These are phyloP conservation scores for Teleogryllus oceanicus DNA, from an alignment of 2,888 invertebrate genomes.

Conservation along the genomic window DNA sequence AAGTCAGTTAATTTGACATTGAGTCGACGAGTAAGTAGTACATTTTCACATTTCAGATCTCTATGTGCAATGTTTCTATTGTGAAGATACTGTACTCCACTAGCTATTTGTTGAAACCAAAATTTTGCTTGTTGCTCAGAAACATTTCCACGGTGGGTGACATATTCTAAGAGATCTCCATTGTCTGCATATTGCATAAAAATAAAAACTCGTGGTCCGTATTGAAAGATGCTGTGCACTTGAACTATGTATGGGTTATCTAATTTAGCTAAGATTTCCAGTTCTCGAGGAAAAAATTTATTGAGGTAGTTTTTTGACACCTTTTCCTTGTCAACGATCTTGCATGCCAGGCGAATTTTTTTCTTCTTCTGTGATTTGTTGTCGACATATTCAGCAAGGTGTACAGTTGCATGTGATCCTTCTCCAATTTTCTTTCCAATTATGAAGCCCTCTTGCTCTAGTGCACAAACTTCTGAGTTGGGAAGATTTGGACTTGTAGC, in stretches of 20 bases:
- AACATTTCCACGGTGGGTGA: slow-evolving; percentile 73
- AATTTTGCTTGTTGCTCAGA: slow-evolving; percentile 74
- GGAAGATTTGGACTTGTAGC: slow-evolving; percentile 71
- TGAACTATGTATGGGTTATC: slow-evolving; percentile 88
- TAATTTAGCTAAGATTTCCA: slow-evolving; percentile 83
- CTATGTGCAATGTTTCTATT: slow-evolving; percentile 81
- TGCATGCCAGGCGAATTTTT: slow-evolving; percentile 68
- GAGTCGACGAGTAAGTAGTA: slow-evolving; percentile 74
- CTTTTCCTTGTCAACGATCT: slow-evolving; percentile 86
- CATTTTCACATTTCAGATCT: slow-evolving; percentile 92
- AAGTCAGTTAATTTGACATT: slow-evolving; percentile 92
- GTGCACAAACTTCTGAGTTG: slow-evolving; percentile 79
- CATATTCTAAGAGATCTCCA: slow-evolving; percentile 82
- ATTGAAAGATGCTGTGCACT: slow-evolving; percentile 80
- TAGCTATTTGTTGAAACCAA: slow-evolving; percentile 84
- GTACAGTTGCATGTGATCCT: slow-evolving; percentile 88
- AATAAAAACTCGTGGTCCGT: slow-evolving; percentile 79
- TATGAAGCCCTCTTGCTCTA: slow-evolving; percentile 78
- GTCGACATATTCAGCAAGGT: slow-evolving; percentile 77
- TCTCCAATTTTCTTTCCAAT: slow-evolving; percentile 86
- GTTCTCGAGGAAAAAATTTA: slow-evolving; percentile 89
- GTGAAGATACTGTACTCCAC: slow-evolving; percentile 79
- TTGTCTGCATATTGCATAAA: slow-evolving; percentile 91
- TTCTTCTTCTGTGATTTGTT: slow-evolving; percentile 66
- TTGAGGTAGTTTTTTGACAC: slow-evolving; percentile 85